Conservation (phyloP, 2,113 vertebrate species). For the Myotis yumanensis region DNA sequence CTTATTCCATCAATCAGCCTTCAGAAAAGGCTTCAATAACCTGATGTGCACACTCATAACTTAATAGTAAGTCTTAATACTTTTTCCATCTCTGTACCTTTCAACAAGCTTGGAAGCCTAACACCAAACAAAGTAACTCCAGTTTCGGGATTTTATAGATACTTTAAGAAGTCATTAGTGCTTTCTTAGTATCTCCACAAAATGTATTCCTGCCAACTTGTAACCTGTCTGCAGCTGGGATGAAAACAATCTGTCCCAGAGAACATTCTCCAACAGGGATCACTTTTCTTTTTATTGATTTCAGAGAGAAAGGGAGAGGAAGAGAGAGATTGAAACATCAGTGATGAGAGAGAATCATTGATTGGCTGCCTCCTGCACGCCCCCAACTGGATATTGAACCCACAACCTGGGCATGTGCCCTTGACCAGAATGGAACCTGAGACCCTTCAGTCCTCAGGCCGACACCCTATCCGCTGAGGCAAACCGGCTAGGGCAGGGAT, state of each 20-base stretch:
- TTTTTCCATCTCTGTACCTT: background rate
- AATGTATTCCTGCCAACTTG: background rate
- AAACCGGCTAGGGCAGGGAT: background rate
- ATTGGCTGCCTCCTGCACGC: too few species aligned
- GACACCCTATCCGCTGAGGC: too few species aligned
- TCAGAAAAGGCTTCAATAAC: background rate
- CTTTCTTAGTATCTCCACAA: background rate
- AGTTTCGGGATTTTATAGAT: background rate
- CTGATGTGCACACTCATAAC: background rate
- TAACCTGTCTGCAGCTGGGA: accelerated
- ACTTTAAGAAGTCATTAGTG: background rate
- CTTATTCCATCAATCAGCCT: background rate
- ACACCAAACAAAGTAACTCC: background rate
- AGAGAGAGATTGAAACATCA: too few species aligned
- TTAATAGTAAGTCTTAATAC: background rate
- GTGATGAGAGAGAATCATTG: too few species aligned
- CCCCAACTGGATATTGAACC: too few species aligned
- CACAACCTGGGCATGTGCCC: too few species aligned
- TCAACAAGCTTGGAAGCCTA: background rate
- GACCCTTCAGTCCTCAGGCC: too few species aligned
- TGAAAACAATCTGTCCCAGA: background rate
- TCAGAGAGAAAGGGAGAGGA: too few species aligned
- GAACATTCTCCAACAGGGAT: background rate
- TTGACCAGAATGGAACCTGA: too few species aligned
- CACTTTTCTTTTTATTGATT: background rate